Evolutionary conservation across 2,888 invertebrate species (phyloP).

Genomic region (Cremastobaeus sp.): DNA sequence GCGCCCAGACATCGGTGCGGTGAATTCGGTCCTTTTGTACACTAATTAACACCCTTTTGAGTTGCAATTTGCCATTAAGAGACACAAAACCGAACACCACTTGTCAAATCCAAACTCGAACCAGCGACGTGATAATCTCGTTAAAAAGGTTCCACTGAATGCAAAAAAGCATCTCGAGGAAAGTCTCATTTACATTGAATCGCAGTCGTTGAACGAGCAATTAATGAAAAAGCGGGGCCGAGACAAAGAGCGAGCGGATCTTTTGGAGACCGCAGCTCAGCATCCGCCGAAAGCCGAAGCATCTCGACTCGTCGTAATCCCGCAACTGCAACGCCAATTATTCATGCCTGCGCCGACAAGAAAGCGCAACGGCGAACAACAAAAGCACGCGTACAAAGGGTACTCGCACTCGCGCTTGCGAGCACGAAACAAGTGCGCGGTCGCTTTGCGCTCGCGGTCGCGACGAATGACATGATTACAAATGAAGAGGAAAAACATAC

Average conservation of each 20-base stretch:
- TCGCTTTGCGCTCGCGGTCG: constrained; percentile 16
- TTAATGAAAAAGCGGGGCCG: constrained; percentile 1
- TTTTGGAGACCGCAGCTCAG: background rate
- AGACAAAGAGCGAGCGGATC: constrained; percentile 4
- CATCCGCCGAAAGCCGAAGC: background rate
- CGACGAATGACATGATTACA: constrained; percentile 28
- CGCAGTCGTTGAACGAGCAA: background rate
- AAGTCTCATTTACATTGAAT: constrained; percentile 9
- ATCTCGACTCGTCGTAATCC: background rate
- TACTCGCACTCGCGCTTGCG: constrained; percentile 9
- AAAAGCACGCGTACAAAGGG: constrained; percentile 10
- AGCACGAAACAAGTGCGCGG: constrained; percentile 14
- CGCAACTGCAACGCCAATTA: too few relatives aligned
- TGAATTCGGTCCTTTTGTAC: too few relatives aligned
- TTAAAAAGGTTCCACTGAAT: background rate
- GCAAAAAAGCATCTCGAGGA: background rate
- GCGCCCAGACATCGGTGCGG: too few relatives aligned
- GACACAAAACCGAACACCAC: too few relatives aligned
- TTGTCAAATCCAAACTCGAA: too few relatives aligned
- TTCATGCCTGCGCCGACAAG: background rate
- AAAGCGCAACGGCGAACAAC: constrained; percentile 3
- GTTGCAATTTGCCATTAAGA: background rate
- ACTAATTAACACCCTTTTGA: too few relatives aligned
- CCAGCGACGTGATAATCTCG: background rate
- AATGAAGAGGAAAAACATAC: constrained; percentile 52